These are phyloP conservation scores for Ameiurus melas DNA, from an alignment of 2,113 vertebrate species.

Conservation along the genomic window DNA sequence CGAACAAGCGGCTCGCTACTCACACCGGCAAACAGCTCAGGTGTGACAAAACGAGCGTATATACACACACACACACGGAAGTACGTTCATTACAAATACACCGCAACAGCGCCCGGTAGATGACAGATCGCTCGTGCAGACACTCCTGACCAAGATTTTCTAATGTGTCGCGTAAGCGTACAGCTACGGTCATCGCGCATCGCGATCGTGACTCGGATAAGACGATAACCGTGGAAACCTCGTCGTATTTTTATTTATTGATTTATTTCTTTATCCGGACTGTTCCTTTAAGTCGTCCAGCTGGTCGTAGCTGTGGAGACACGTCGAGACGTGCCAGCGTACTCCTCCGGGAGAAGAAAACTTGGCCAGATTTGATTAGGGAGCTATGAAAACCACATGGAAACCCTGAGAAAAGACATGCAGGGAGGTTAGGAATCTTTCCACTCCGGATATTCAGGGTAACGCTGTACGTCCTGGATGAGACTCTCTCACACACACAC, in stretches of 20 bases:
- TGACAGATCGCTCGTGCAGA: not conserved
- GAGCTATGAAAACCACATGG: constrained; percentile 25
- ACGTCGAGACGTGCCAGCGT: not conserved
- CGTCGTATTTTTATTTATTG: too few species aligned
- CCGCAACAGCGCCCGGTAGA: not conserved
- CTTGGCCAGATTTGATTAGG: not conserved
- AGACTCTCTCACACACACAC: not conserved
- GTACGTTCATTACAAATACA: not conserved
- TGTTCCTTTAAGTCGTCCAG: constrained; percentile 8
- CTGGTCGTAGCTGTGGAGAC: not conserved
- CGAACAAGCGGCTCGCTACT: not conserved
- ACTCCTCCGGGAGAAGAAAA: not conserved
- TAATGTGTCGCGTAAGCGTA: too few species aligned
- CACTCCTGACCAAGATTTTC: not conserved
- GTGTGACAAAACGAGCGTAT: not conserved
- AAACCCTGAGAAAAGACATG: constrained; percentile 10
- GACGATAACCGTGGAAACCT: not conserved
- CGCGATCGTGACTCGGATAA: not conserved
- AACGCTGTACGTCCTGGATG: constrained; percentile 8
- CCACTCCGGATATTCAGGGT: constrained; percentile 27
- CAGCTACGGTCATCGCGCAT: not conserved
- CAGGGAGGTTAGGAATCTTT: constrained; percentile 33
- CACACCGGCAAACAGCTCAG: not conserved
- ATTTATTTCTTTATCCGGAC: not conserved
- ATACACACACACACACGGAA: not conserved